Evolutionary conservation across 1,140 invertebrate species (phyloP), one percentile per base, ranked within the genome.

Genomic region (Dolichoris vasculosae): DNA sequence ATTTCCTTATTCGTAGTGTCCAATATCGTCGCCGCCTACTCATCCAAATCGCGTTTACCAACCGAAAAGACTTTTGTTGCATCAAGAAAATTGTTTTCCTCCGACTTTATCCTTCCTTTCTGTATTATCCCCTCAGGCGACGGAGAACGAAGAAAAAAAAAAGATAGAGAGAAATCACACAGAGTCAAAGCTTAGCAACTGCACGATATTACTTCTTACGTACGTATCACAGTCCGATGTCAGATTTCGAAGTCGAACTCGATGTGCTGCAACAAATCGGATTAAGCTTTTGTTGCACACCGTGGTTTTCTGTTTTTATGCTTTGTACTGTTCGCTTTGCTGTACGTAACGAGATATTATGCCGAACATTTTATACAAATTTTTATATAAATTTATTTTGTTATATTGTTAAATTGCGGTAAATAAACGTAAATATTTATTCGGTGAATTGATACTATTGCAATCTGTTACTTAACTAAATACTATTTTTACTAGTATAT

Each of bases 51-150:
- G 38, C 59, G 38, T 80, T 73, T 43, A 73, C 43, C 43, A 7
- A 35, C 26, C 40, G 26, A 20, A 15, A 23, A 13, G 13, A 40
- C 64, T 86, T n/a, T 83, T 86, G 64, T 86, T 86, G 51, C 77
- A 84, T 86, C 67, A 59, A 86, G 76, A 80, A 86, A 86, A 87
- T 85, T 87, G 79, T 85, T 86, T 86, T 80, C 69, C 55, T n/a
- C 38, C 64, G 13, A 2, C 69, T 32, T 32, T 77, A 6, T 11
- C 30, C 67, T 55, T 40, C 46, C 26, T 69, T 67, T 71, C 77
- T 80, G 46, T 75, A 43, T 48, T 17, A 40, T 79, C 63, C 64
- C 80, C 76, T 77, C 67, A 71, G 48, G 69, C 43, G 26, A 55
- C 15, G 23, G 35, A 81, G 17, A 64, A n/a, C 32, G 26, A 46